Percentiles rank a stretch among this genome's conserved stretches.
Evolutionary conservation across 2,888 invertebrate genomes (phyloP).

Genomic region (Strigamia maritima): DNA sequence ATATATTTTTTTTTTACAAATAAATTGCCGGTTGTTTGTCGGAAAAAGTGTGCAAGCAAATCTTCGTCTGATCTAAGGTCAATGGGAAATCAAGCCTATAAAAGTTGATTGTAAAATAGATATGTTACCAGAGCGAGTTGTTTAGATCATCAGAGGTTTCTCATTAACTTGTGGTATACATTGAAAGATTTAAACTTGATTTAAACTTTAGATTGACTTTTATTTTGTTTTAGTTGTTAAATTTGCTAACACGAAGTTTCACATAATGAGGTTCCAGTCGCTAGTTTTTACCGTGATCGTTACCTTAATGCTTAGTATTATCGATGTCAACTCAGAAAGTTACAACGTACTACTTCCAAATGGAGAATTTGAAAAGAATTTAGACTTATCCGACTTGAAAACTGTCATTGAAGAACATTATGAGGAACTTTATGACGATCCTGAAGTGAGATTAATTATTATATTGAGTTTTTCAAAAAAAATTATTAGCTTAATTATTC

Average conservation of each 20-base stretch:
- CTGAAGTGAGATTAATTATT: neutral
- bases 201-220: no score
- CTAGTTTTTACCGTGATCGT: neutral
- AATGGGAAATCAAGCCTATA: neutral
- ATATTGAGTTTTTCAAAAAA: neutral
- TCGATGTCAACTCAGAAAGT: neutral
- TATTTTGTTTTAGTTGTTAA: no score
- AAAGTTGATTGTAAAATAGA: neutral
- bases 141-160: neutral
- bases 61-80: neutral
- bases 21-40: neutral
- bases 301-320: neutral
- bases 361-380: neutral
- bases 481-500: no score
- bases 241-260: slow-evolving; percentile 74
- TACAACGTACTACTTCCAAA: neutral
- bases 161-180: neutral
- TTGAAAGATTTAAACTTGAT: neutral
- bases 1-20: neutral
- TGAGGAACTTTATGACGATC: neutral
- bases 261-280: slow-evolving; percentile 42
- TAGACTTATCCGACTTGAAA: neutral
- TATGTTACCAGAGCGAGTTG: neutral
- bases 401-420: neutral
- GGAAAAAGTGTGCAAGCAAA: neutral